Evolutionary conservation across 2,113 vertebrate species (phyloP), one percentile per base, ranked within the genome.

Genomic region (Herpailurus yagouaroundi): DNA sequence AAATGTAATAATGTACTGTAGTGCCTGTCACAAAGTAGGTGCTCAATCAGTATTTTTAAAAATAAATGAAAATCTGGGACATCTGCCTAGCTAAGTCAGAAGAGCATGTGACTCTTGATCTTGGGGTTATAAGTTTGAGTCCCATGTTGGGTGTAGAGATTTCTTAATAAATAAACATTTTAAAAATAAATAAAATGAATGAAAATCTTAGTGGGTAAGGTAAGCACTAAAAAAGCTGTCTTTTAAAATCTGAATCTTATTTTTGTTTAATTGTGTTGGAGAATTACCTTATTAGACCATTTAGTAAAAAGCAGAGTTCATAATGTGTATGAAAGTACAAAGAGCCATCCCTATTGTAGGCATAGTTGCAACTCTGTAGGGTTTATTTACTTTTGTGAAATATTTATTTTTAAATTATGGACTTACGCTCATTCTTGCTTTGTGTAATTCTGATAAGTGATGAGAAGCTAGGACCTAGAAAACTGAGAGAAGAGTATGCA

Each of bases 371-470:
- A 41, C 57, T 95, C 45, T 55, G 10, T 33, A 38, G 18, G 81
- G 7, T 68, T 21, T 88, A 68, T 80, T 64, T 93, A 4, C 52
- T 76, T 55, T 55, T 52, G 45, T 83, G 21, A 55, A 41, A 14
- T 52, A 38, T 33, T 73, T 94, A 48, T 68, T 84, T 95, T 48
- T 33, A 94, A 89, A 27, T 50, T 73, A 60, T 82, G 4, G 18
- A 48, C 57, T 84, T 84, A 90, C 84, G 9, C 83, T 90, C 50
- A 83, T 64, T 74, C 68, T 82, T 77, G 66, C 60, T 84, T 93
- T 64, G 92, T 88, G 33, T 76, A 94, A 87, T 87, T 94, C 57
- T 81, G 38, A 87, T 23, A 94, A 81, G 66, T 73, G 36, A 63
- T 60, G 31, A 89, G 92, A 81, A 91, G 21, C 11, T 73, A 86